Evolutionary conservation across 92 coral and sea anemone species (phyloP), one percentile per base, ranked within the genome.

Genomic region (Parazoanthus swiftii): DNA sequence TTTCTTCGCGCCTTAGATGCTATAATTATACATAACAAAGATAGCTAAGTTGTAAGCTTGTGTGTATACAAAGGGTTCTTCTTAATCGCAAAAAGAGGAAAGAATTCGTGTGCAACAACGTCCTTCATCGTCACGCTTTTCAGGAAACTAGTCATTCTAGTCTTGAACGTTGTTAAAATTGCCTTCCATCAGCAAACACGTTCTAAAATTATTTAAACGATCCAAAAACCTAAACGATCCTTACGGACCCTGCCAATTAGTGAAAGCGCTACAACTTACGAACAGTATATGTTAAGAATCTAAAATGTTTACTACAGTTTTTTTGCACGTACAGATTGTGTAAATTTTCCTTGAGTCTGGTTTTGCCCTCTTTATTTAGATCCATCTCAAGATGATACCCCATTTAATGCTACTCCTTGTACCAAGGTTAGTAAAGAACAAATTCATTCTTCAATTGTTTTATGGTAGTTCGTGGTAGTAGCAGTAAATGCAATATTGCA

Each of bases 341-440:
- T 25, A 20, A 76, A 29, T 2, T 26, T 10, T 9, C 23, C 25
- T 74, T 75, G 50, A 46, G 18, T 50, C 35, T 75, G 4, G 44
- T 39, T 77, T 73, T 23, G 8, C 54, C 5, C 58, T 46, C 70
- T 36, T 71, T 43, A 15, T 81, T 68, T 82, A 90, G 98, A 92
- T 66, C 88, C 94, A 78, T 83, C 89, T 67, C 95, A 94, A 43
- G 97, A 97, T 25, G 95, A 89, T 43, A 92, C 90, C 0, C 94
- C 96, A 1, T 95, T 97, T 82, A 92, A 95, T 38, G 85, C 96
- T 23, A 92, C 96, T 72, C 96, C 99, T 1, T 92, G 97, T 63
- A 97, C 98, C 58, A 97, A 97, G 97, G 99, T 97, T 75, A 39
- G 91, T 80, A 63, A 63, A 63, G 6, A 7, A 0, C 25, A 63